Conservation (phyloP, 1,140 invertebrate species). For the Cydia fagiglandana region DNA sequence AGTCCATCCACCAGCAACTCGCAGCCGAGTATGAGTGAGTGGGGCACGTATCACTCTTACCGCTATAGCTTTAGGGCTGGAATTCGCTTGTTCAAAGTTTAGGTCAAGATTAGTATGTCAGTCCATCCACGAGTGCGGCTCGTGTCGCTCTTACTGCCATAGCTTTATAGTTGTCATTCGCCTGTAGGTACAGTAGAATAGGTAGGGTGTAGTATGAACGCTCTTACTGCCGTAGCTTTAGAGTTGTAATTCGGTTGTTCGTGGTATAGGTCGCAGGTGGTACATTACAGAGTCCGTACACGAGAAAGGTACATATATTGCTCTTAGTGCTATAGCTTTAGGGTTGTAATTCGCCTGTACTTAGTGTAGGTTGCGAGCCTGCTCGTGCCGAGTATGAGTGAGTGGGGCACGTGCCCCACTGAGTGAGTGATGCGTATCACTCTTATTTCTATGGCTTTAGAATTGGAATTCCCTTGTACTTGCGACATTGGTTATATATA, state of each 20-base stretch:
- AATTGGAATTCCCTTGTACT: neutral
- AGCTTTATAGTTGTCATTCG: neutral
- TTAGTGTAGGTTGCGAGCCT: no score
- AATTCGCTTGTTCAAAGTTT: neutral
- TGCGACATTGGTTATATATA: no score
- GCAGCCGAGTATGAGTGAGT: conserved; percentile 66
- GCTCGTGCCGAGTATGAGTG: no score
- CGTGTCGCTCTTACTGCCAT: conserved; percentile 40
- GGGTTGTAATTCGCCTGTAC: no score
- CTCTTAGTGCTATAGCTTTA: neutral
- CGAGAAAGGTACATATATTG: conserved; percentile 61
- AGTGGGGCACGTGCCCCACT: no score
- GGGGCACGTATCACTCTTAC: conserved; percentile 54
- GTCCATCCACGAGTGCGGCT: conserved; percentile 50
- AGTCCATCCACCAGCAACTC: conserved; percentile 65
- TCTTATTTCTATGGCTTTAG: neutral
- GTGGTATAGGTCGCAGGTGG: neutral
- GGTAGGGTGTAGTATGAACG: neutral
- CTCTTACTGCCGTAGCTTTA: neutral
- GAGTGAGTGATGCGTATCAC: no score
- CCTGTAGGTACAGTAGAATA: neutral
- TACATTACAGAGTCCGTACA: neutral
- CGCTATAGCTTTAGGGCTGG: neutral
- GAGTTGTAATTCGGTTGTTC: neutral
- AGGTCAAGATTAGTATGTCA: neutral